Percentiles rank a stretch among this genome's conserved stretches.
Evolutionary conservation across 2,888 invertebrate species (phyloP).

Genomic region (Idaea biselata): DNA sequence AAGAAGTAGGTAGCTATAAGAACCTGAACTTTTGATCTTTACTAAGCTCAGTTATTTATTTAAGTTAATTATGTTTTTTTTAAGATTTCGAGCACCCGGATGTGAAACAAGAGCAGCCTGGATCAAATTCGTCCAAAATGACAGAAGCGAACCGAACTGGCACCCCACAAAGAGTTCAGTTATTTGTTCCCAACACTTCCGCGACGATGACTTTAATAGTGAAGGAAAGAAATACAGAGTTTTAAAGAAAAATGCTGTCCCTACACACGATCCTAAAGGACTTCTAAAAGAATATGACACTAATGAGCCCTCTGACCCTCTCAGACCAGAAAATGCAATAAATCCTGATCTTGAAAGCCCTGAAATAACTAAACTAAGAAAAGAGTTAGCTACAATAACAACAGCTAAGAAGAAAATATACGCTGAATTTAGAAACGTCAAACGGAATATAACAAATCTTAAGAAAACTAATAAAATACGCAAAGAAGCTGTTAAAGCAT

Average conservation of each 20-base stretch:
- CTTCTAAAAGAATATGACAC: neutral
- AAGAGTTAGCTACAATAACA: slow-evolving; percentile 1
- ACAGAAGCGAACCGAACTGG: slow-evolving; percentile 31
- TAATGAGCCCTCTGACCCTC: neutral
- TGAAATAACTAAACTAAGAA: slow-evolving; percentile 7
- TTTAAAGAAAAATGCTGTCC: slow-evolving; percentile 4
- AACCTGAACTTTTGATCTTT: no score
- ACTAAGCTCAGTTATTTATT: neutral
- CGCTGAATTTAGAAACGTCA: slow-evolving; percentile 4
- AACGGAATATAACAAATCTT: slow-evolving; percentile 5
- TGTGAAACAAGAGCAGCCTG: slow-evolving; percentile 27
- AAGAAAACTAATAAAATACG: slow-evolving; percentile 2
- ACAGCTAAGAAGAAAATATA: neutral
- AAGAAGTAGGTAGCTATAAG: no score
- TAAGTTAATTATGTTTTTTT: neutral
- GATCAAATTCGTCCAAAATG: slow-evolving; percentile 32
- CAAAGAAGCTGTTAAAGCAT: slow-evolving; percentile 3
- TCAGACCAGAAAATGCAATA: neutral
- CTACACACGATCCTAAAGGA: neutral
- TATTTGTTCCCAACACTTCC: slow-evolving; percentile 32
- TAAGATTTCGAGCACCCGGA: slow-evolving; percentile 22
- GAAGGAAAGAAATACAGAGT: slow-evolving; percentile 3
- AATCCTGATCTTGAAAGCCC: slow-evolving; percentile 1
- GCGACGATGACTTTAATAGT: slow-evolving; percentile 12
- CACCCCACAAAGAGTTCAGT: slow-evolving; percentile 22